These are phyloP conservation scores for Standfussiana lucernea DNA, from an alignment of 2,888 invertebrate genomes.

Conservation along the genomic window DNA sequence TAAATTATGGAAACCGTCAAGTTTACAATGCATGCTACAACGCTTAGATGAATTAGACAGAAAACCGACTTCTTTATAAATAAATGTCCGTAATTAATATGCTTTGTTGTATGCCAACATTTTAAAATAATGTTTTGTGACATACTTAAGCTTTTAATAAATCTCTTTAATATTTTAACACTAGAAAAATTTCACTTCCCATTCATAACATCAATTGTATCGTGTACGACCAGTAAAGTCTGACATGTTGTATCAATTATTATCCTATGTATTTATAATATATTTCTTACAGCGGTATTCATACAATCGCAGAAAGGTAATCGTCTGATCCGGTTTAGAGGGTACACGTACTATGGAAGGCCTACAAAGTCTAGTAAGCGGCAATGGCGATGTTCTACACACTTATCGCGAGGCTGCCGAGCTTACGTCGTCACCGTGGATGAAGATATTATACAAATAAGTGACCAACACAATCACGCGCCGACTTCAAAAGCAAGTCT, in stretches of 20 bases:
- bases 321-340: conserved; percentile 68
- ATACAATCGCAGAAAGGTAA: conserved; percentile 66
- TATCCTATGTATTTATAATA: too few species aligned
- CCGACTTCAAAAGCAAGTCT: not conserved
- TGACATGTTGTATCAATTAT: not conserved
- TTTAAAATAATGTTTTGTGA: not conserved
- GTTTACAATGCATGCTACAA: not conserved
- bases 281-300: conserved; percentile 50
- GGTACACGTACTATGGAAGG: conserved; percentile 71
- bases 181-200: too few species aligned
- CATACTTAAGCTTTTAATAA: not conserved
- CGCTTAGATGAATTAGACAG: not conserved
- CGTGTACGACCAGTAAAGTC: too few species aligned
- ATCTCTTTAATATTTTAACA: not conserved
- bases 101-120: not conserved
- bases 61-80: not conserved
- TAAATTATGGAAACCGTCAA: not conserved
- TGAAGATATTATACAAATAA: conserved; percentile 62
- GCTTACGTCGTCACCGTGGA: conserved; percentile 70
- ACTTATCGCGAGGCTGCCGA: conserved; percentile 70
- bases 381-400: conserved; percentile 80
- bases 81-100: too few species aligned
- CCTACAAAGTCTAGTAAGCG: conserved; percentile 59
- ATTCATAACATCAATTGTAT: too few species aligned
- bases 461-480: conserved; percentile 49